phyloP scores from a whole-genome alignment of 64 coral and sea anemone genomes.

The Porites australiensis region DNA sequence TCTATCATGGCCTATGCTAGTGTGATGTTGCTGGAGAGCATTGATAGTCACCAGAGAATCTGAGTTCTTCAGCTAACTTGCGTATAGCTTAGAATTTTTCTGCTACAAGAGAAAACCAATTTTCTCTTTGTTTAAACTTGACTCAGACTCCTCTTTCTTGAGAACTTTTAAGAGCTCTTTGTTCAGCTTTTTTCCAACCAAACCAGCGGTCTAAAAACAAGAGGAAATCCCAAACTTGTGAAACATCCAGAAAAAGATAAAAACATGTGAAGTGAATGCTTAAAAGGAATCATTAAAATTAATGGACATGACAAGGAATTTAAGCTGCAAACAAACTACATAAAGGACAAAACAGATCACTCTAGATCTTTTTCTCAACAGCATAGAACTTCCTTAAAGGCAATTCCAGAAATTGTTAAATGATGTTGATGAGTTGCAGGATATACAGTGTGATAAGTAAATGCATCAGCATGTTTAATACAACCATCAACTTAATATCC shows the following conservation, averaged over 20 bases:
- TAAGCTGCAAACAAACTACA: too few species aligned
- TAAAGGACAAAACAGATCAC: too few species aligned
- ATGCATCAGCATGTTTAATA: background rate
- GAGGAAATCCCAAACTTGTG: background rate
- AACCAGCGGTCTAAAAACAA: slow-evolving; percentile 62
- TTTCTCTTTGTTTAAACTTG: slow-evolving; percentile 68
- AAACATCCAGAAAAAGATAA: too few species aligned
- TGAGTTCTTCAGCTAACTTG: background rate
- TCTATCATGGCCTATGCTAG: too few species aligned
- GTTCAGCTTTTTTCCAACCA: slow-evolving; percentile 83
- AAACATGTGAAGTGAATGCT: too few species aligned
- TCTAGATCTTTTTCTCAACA: too few species aligned
- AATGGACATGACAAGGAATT: too few species aligned
- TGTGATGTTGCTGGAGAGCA: too few species aligned
- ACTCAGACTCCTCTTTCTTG: slow-evolving; percentile 55
- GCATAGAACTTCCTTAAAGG: too few species aligned
- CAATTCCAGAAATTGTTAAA: background rate
- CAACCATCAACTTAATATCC: background rate
- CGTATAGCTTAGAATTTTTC: background rate
- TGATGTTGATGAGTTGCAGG: background rate
- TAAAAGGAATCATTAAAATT: too few species aligned
- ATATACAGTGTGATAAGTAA: background rate
- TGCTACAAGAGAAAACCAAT: slow-evolving; percentile 72
- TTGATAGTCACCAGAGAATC: background rate
- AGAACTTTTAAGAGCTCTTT: slow-evolving; percentile 79